phyloP scores from a whole-genome alignment of 1,140 invertebrate genomes.

The Pentalonia nigronervosa region DNA sequence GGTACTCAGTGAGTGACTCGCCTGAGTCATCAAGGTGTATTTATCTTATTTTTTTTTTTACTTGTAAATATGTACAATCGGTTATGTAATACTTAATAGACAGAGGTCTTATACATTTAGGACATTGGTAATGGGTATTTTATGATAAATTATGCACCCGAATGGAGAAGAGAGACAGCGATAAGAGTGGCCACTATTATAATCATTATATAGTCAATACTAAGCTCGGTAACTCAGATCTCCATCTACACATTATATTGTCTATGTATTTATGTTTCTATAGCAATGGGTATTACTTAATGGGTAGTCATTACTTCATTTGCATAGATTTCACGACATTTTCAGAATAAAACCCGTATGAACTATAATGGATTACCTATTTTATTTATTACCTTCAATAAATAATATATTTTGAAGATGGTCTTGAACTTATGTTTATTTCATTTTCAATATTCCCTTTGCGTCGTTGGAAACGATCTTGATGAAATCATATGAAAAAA shows the following conservation, averaged over 20 bases:
- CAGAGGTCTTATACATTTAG: too few species aligned
- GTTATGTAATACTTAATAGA: neutral
- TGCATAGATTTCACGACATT: neutral
- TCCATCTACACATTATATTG: neutral
- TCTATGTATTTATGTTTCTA: neutral
- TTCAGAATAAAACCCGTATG: neutral
- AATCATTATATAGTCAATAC: neutral
- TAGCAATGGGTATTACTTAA: too few species aligned
- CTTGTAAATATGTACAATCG: too few species aligned
- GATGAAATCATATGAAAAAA: neutral
- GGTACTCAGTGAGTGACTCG: neutral
- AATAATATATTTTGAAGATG: neutral
- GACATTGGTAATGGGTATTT: neutral
- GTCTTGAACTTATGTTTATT: neutral
- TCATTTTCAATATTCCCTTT: neutral
- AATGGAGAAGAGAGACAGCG: neutral
- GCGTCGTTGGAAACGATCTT: neutral
- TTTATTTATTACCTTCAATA: neutral
- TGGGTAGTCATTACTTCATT: neutral
- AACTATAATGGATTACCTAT: neutral
- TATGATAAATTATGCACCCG: neutral
- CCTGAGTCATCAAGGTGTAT: neutral
- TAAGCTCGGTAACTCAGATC: neutral
- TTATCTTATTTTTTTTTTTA: too few species aligned
- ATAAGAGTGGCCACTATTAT: neutral